Base-by-base conservation (phyloP, 2,888 invertebrate species). In the Troglohyphantes excavatus region DNA sequence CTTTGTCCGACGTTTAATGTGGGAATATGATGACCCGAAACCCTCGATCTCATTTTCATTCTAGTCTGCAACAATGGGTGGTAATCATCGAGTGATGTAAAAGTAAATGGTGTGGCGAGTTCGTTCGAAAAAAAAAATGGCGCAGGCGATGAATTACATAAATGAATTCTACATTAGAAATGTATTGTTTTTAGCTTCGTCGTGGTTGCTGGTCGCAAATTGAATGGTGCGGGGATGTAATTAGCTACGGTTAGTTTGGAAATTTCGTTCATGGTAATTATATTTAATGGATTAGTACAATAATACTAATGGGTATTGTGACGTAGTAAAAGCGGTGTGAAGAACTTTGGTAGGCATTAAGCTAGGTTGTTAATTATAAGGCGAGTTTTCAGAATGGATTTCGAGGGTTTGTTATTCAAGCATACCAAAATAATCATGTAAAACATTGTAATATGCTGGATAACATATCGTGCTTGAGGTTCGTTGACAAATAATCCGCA, bases 1-100 rank as follows among this genome's bases (percentile, higher is more conserved):
- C 23, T 46, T 9, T 46, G 7, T 39, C 72, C 11, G 46, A 72
- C 39, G 46, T 72, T 72, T 43, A 72, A 72, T 72, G 72, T 46
- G 23, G 11, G 17, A 21, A 72, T n/a, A 46, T 21, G 46, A 46
- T 23, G 21, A 2, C 43, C 33, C 33, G 23, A 21, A 7, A 43
- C 33, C 21, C 23, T 17, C 21, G 13, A 46, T 17, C 46, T 53
- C 53, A 53, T 53, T 53, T n/a, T 53, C n/a, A 53, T 53, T 53
- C 53, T n/a, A 13, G 53, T 53, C 17, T 53, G 53, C 53, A 53
- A 53, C 53, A 53, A 17, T 53, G 53, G 53, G n/a, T n/a, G 53
- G 53, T 39, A 39, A 39, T 39, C 39, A 39, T 39, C 39, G 39
- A 39, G 13, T 39, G 39, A 39, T 39, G 7, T n/a, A 13, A 53